Evolutionary conservation across 2,888 invertebrate species (phyloP).

Genomic region (Sepioteuthis lessoniana): DNA sequence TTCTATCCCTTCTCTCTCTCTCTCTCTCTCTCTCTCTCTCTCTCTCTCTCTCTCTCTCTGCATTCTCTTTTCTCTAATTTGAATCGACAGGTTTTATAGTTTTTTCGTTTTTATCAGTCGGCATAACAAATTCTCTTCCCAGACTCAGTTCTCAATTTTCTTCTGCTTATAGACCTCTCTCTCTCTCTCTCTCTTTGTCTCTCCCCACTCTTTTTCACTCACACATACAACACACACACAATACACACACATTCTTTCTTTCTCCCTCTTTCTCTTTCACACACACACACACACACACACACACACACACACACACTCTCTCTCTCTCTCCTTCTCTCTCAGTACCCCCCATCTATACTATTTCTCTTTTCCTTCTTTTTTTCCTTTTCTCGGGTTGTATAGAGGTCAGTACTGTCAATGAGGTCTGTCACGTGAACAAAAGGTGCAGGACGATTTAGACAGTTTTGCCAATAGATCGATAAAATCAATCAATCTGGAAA

Average conservation of each 20-base stretch:
- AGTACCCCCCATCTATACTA: no score
- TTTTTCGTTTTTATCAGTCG: no score
- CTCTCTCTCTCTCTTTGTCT: background rate
- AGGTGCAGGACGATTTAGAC: background rate
- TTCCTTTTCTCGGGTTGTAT: background rate
- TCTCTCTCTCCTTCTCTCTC: background rate
- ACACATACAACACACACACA: no score
- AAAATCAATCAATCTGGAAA: background rate
- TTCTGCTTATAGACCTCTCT: background rate
- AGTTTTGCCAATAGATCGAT: background rate
- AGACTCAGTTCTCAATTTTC: no score
- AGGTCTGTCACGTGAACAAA: background rate
- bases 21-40: background rate
- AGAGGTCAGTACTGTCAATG: background rate
- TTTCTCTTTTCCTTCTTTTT: background rate
- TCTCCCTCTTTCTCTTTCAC: no score
- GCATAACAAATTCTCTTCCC: no score
- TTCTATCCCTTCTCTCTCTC: background rate
- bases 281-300: no score
- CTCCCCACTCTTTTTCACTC: no score
- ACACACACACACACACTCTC: no score
- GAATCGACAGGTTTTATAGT: no score
- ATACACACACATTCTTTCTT: no score
- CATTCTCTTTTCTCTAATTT: no score
- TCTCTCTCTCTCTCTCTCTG: background rate